Percentiles rank a stretch among this genome's conserved stretches.
Conservation (phyloP, 2,113 vertebrate genomes). For the Phrynocephalus versicolor region DNA sequence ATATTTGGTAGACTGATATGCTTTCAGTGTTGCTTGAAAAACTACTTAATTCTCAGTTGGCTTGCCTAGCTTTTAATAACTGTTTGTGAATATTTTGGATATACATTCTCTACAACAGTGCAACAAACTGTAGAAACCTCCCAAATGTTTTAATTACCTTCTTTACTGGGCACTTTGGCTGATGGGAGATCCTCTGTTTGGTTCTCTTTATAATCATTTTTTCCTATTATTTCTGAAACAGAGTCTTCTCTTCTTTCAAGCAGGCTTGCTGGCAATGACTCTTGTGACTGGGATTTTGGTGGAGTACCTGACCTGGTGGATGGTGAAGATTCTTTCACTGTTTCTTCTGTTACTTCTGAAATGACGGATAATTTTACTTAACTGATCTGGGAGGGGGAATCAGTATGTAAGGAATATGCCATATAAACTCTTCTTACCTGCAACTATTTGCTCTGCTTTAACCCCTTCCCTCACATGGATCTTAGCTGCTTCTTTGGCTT, state of each 20-base stretch:
- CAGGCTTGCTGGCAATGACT: constrained; percentile 52
- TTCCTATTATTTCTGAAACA: constrained; percentile 68
- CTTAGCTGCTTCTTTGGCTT: constrained; percentile 89
- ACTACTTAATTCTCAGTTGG: not conserved
- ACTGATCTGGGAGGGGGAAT: not conserved
- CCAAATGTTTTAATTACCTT: constrained; percentile 66
- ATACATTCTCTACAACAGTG: not conserved
- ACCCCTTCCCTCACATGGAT: constrained; percentile 76
- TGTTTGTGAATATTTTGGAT: not conserved
- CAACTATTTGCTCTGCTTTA: constrained; percentile 63
- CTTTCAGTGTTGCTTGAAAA: not conserved
- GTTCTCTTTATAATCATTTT: constrained; percentile 74
- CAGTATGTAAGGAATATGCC: not conserved
- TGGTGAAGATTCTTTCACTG: constrained; percentile 63
- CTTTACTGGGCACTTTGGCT: constrained; percentile 71
- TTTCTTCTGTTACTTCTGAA: constrained; percentile 76
- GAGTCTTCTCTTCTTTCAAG: constrained; percentile 75
- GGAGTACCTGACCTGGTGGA: constrained; percentile 70
- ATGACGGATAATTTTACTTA: constrained; percentile 53
- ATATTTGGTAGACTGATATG: not conserved
- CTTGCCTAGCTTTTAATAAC: not conserved
- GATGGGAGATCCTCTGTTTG: constrained; percentile 51
- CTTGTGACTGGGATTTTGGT: constrained; percentile 71
- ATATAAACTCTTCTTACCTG: constrained; percentile 55
- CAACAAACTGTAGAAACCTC: not conserved